Evolutionary conservation across 2,797 vertebrate species (phyloP).

Genomic region (Sebastiscus albofasciatus): DNA sequence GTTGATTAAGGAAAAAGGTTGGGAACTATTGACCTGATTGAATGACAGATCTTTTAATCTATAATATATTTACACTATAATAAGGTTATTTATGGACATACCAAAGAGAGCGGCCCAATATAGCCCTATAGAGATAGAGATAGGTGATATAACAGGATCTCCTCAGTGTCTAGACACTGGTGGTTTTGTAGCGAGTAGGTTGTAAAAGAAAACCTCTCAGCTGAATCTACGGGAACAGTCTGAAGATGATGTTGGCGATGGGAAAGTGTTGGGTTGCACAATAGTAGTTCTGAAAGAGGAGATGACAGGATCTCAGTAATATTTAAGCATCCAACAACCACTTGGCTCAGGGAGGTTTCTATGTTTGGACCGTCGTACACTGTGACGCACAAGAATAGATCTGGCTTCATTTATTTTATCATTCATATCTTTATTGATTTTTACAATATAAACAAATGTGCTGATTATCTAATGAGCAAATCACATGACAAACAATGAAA

Average conservation of each 20-base stretch:
- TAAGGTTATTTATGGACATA: neutral
- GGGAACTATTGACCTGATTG: neutral
- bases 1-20: too few relatives aligned
- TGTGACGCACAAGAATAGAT: neutral
- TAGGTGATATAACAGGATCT: neutral
- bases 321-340: neutral
- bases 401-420: neutral
- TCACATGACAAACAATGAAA: neutral
- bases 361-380: neutral
- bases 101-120: neutral
- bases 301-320: neutral
- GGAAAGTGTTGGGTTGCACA: constrained; percentile 2
- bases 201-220: constrained; percentile 23
- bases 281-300: neutral
- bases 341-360: neutral
- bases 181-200: neutral
- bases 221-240: constrained; percentile 6
- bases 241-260: neutral
- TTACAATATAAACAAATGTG: neutral
- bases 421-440: neutral
- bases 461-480: neutral
- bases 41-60: neutral
- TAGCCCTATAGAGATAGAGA: neutral
- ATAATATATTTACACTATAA: neutral
- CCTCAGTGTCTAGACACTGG: neutral